Evolutionary conservation across 2,888 invertebrate species (phyloP).

Genomic region (Argyresthia goedartella): DNA sequence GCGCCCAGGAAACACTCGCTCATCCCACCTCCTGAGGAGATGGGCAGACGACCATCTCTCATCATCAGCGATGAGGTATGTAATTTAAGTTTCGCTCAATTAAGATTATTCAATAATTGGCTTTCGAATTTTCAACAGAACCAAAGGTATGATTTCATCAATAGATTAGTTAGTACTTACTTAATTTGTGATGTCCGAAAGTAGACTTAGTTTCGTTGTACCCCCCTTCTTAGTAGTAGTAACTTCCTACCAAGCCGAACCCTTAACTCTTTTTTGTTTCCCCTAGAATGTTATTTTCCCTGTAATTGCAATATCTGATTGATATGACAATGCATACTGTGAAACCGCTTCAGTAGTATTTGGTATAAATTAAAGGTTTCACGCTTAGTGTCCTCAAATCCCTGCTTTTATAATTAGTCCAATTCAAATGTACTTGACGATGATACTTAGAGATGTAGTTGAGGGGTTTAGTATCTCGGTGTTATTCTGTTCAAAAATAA

Average conservation of each 20-base stretch:
- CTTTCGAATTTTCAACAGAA: neutral
- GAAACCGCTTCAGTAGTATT: conserved; percentile 17
- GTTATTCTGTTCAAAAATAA: neutral
- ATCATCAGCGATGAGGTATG: conserved; percentile 96
- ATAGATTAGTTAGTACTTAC: conserved; percentile 20
- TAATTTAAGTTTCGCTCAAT: conserved; percentile 16
- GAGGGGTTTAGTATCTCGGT: neutral
- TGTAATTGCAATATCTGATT: neutral
- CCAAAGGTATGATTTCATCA: conserved; percentile 1
- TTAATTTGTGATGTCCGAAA: conserved; percentile 34
- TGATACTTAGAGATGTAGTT: conserved; percentile 14
- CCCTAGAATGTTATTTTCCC: conserved; percentile 20
- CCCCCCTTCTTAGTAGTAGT: conserved; percentile 29
- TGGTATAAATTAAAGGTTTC: conserved; percentile 35
- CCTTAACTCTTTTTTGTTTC: conserved; percentile 48
- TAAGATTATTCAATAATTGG: neutral
- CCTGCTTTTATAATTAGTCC: conserved; percentile 40
- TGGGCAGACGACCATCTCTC: conserved; percentile 88
- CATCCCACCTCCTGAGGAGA: conserved; percentile 90
- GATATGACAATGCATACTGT: conserved; percentile 34
- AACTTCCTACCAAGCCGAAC: conserved; percentile 59
- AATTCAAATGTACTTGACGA: conserved; percentile 8
- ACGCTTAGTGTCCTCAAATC: conserved; percentile 49
- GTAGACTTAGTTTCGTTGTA: conserved; percentile 19
- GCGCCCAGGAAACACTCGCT: conserved; percentile 83